phyloP scores from a whole-genome alignment of 2,888 invertebrate genomes.

The Mythimna vitellina region DNA sequence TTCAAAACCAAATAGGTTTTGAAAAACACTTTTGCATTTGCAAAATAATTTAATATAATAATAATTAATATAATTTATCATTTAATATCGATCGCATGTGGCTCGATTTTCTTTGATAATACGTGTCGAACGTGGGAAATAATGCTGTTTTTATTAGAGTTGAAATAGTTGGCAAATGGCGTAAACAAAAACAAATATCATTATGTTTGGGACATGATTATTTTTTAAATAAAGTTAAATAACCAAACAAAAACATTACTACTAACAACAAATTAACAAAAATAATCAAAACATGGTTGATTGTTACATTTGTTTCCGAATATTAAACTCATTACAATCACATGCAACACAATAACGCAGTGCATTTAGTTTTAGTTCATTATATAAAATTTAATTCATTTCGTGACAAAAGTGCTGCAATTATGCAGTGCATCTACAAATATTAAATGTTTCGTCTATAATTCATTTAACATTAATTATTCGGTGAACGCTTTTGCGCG shows the following conservation, averaged over 20 bases:
- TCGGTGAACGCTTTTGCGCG: conserved; percentile 48
- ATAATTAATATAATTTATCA: too few species aligned
- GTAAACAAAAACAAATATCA: too few species aligned
- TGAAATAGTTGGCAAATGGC: too few species aligned
- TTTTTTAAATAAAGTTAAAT: not conserved
- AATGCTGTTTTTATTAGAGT: too few species aligned
- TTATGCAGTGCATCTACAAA: conserved; percentile 31
- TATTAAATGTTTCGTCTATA: conserved; percentile 49
- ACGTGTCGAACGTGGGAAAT: too few species aligned
- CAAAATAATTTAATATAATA: too few species aligned
- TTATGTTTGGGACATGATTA: too few species aligned
- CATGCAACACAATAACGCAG: not conserved
- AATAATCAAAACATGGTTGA: conserved; percentile 10
- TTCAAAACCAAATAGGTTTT: too few species aligned
- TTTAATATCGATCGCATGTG: too few species aligned
- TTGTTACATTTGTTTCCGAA: conserved; percentile 29
- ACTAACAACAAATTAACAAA: not conserved
- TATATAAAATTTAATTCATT: conserved; percentile 37
- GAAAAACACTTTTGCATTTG: too few species aligned
- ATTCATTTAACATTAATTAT: conserved; percentile 61
- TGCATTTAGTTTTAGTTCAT: conserved; percentile 40
- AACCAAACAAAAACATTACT: not conserved
- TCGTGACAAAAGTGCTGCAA: conserved; percentile 37
- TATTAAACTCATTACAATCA: conserved; percentile 33
- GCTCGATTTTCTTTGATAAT: too few species aligned